Evolutionary conservation across 2,113 vertebrate species (phyloP).

Genomic region (Gavialis gangeticus): DNA sequence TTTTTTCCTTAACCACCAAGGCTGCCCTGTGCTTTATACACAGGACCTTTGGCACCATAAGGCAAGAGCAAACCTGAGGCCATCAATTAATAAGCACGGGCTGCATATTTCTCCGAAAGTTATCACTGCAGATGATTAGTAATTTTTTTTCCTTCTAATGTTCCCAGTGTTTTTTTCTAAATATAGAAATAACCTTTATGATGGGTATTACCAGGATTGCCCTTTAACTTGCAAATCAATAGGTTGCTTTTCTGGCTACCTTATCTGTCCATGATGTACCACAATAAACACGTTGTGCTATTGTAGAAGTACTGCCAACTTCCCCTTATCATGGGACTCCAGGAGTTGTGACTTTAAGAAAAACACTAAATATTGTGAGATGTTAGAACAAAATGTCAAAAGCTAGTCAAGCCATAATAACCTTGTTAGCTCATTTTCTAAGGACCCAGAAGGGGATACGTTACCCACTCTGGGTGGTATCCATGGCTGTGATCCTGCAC

Average conservation of each 20-base stretch:
- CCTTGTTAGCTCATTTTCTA: not conserved
- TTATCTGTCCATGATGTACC: not conserved
- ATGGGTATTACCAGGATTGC: not conserved
- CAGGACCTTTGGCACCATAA: not conserved
- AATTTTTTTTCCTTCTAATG: rapidly evolving
- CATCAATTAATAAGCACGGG: not conserved
- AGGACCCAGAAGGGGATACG: not conserved
- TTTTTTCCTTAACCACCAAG: not conserved
- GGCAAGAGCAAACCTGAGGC: not conserved
- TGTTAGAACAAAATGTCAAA: not conserved
- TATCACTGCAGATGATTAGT: too few relatives aligned
- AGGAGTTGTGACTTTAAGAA: not conserved
- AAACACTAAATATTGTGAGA: not conserved
- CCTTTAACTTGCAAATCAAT: not conserved
- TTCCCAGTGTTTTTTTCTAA: not conserved
- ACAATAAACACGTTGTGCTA: not conserved
- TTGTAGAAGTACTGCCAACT: not conserved
- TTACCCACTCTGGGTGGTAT: not conserved
- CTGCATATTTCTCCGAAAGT: not conserved
- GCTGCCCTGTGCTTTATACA: not conserved
- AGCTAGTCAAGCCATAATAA: not conserved
- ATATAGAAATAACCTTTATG: not conserved
- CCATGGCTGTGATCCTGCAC: not conserved
- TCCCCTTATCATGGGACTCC: not conserved
- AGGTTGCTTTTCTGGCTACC: not conserved